Evolutionary conservation across 2,797 vertebrate species (phyloP).

Genomic region (Lithobates pipiens): DNA sequence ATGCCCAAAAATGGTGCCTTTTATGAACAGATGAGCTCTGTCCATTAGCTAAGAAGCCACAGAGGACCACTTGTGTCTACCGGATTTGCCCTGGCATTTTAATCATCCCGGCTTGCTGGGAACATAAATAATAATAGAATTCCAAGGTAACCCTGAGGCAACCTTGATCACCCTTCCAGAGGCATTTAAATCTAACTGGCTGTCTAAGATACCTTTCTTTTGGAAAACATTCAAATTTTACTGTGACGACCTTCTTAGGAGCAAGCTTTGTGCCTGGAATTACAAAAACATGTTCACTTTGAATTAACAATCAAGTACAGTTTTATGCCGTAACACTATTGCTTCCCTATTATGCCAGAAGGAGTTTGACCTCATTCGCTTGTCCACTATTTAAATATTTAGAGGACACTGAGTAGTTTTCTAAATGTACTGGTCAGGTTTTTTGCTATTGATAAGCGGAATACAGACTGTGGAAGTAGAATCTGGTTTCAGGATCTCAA

Average conservation of each 20-base stretch:
- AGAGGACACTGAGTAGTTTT: background rate
- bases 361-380: conserved; percentile 7
- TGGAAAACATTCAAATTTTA: conserved; percentile 17
- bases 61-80: conserved; percentile 30
- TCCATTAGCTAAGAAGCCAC: conserved; percentile 48
- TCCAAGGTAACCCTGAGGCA: conserved; percentile 26
- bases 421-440: background rate
- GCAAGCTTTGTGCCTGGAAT: conserved; percentile 13
- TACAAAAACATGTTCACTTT: conserved; percentile 10
- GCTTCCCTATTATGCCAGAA: conserved; percentile 23
- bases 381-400: conserved; percentile 22
- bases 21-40: conserved; percentile 52
- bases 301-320: background rate
- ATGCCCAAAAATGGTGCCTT: conserved; percentile 13
- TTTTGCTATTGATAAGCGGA: background rate
- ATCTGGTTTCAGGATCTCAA: background rate
- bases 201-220: background rate
- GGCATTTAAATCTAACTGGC: conserved; percentile 11
- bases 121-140: conserved; percentile 38
- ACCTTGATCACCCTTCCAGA: conserved; percentile 25
- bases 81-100: conserved; percentile 42
- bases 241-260: conserved; percentile 28
- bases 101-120: conserved; percentile 24
- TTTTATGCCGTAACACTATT: conserved; percentile 16
- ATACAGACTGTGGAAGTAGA: background rate